Evolutionary conservation across 2,797 vertebrate genomes (phyloP).

Genomic region (Tokudaia tokunoshimensis): DNA sequence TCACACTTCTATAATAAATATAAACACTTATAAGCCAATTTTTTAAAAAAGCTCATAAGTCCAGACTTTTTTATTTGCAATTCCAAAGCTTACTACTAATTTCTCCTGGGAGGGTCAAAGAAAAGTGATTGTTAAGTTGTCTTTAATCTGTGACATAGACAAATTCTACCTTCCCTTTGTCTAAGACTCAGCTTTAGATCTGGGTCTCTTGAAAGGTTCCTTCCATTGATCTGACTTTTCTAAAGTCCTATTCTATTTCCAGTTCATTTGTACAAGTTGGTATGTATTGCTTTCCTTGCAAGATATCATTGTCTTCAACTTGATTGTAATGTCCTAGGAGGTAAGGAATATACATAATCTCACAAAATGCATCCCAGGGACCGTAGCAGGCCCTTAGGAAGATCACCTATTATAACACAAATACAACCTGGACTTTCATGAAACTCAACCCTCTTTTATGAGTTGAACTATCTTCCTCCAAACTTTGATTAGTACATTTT

Average conservation of each 20-base stretch:
- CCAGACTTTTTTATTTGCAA: conserved; percentile 5
- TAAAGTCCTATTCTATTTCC: conserved; percentile 42
- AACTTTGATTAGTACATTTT: conserved; percentile 30
- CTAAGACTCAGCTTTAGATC: background rate
- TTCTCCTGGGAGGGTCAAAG: conserved; percentile 3
- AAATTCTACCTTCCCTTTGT: conserved; percentile 20
- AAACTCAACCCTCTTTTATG: conserved; percentile 19
- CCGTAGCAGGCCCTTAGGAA: background rate
- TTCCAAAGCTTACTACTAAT: conserved; percentile 34
- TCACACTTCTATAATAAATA: background rate
- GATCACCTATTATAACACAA: conserved; percentile 30
- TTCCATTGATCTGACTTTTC: conserved; percentile 37
- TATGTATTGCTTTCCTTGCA: background rate
- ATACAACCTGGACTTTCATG: background rate
- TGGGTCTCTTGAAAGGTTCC: conserved; percentile 20
- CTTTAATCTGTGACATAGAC: conserved; percentile 32
- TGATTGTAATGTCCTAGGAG: conserved; percentile 13
- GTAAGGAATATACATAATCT: conserved; percentile 1
- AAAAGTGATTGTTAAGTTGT: conserved; percentile 26
- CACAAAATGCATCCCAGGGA: conserved; percentile 3
- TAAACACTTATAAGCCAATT: background rate
- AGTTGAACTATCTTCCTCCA: conserved; percentile 30
- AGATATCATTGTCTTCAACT: conserved; percentile 29
- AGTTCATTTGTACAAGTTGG: conserved; percentile 6
- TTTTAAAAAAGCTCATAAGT: conserved; percentile 10